These are phyloP conservation scores for Aramus guarauna DNA, from an alignment of 2,113 vertebrate species.

Conservation along the genomic window DNA sequence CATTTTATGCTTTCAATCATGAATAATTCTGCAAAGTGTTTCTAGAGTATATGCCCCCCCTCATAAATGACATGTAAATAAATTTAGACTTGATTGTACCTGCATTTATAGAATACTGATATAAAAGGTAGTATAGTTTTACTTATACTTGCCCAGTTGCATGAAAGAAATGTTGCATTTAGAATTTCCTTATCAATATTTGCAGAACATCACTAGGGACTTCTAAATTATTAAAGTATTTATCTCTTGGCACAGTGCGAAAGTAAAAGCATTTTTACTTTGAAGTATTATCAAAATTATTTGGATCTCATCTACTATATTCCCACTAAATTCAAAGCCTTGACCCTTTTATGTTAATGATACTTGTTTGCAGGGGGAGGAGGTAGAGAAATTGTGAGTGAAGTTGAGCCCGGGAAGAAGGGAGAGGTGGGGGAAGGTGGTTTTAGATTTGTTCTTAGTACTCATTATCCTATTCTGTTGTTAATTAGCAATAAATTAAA, in stretches of 20 bases:
- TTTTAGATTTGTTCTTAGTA: background rate
- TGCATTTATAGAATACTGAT: background rate
- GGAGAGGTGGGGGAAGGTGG: background rate
- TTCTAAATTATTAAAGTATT: background rate
- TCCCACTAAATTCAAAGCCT: background rate
- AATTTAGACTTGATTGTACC: background rate
- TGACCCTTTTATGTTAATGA: background rate
- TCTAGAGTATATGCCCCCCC: background rate
- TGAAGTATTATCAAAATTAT: background rate
- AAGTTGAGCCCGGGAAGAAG: background rate
- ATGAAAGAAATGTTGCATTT: background rate
- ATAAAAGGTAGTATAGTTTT: background rate
- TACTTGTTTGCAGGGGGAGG: background rate
- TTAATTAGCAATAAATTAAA: background rate
- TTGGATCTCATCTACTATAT: background rate
- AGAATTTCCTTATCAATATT: background rate
- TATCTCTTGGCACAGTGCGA: background rate
- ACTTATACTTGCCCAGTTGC: background rate
- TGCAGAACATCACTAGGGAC: background rate
- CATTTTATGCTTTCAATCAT: background rate
- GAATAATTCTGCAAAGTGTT: background rate
- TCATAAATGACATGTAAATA: background rate
- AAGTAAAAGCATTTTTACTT: background rate
- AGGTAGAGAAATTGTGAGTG: background rate
- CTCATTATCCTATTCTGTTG: background rate